A percentile compares a stretch with the other conserved stretches of the same genome.
Evolutionary conservation across 2,113 vertebrate species (phyloP).

Genomic region (Elgaria multicarinata): DNA sequence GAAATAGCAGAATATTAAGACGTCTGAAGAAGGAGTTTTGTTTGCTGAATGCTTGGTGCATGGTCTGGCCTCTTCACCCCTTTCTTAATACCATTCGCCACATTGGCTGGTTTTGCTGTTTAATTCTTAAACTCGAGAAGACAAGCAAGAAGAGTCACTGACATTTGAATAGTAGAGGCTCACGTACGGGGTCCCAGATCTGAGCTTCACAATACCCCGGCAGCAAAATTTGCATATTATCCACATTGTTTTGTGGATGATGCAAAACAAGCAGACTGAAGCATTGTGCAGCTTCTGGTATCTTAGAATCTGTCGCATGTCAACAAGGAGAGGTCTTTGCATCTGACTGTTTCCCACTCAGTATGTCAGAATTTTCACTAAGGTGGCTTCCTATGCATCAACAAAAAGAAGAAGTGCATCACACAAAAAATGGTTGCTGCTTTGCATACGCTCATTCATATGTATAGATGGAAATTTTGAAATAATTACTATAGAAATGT

Average conservation of each 20-base stretch:
- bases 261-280: background rate
- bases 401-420: background rate
- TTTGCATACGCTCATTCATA: background rate
- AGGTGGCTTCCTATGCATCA: too few species aligned
- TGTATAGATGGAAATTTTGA: background rate
- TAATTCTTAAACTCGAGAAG: constrained; percentile 18
- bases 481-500: background rate
- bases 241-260: background rate
- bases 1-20: constrained; percentile 22
- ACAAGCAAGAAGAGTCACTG: background rate
- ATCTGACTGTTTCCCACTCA: background rate
- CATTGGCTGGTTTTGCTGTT: constrained; percentile 14
- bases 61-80: background rate
- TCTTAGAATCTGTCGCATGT: background rate
- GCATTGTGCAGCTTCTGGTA: background rate
- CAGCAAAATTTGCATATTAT: background rate
- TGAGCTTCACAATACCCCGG: background rate
- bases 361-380: background rate
- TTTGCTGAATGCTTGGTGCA: background rate
- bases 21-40: background rate
- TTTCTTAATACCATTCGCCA: background rate
- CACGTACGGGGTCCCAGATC: background rate
- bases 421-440: background rate
- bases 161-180: constrained; percentile 16
- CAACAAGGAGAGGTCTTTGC: background rate